Conservation (phyloP, 2,888 invertebrate species). For the Hipparchia semele region DNA sequence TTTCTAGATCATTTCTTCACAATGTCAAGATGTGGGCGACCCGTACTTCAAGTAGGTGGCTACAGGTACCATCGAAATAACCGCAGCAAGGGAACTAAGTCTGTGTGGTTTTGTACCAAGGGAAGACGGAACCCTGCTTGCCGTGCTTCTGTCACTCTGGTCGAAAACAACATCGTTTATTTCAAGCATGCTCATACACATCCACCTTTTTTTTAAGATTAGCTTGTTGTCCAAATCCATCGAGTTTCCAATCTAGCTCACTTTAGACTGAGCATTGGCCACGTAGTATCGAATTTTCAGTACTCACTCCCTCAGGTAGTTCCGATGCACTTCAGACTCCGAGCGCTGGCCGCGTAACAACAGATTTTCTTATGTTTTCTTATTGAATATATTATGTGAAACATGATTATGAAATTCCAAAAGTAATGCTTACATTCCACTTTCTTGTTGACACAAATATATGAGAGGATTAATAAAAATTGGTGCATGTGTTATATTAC, state of each 20-base stretch:
- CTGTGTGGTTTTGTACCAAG: conserved; percentile 61
- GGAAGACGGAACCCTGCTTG: conserved; percentile 42
- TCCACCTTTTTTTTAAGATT: conserved; percentile 3
- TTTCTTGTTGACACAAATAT: too few relatives aligned
- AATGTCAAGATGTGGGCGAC: conserved; percentile 45
- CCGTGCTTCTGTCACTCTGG: conserved; percentile 43
- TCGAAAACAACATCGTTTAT: conserved; percentile 35
- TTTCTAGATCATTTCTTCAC: conserved; percentile 36
- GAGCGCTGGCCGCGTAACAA: too few relatives aligned
- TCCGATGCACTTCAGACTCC: too few relatives aligned
- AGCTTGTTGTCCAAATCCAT: too few relatives aligned
- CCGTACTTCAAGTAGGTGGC: conserved; percentile 52
- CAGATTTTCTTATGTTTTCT: too few relatives aligned
- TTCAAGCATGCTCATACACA: conserved; percentile 17
- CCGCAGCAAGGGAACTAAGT: conserved; percentile 54
- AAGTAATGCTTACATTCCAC: not conserved
- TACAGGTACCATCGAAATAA: conserved; percentile 61
- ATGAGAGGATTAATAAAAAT: too few relatives aligned
- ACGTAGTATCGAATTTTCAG: too few relatives aligned
- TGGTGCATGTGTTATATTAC: too few relatives aligned
- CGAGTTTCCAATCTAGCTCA: too few relatives aligned
- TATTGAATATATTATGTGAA: too few relatives aligned
- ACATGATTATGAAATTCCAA: not conserved
- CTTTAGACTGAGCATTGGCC: too few relatives aligned
- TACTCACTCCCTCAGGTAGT: too few relatives aligned